A percentile compares a stretch with the other conserved stretches of the same genome.
phyloP scores from a whole-genome alignment of 2,113 vertebrate genomes.

The Piprites chloris region DNA sequence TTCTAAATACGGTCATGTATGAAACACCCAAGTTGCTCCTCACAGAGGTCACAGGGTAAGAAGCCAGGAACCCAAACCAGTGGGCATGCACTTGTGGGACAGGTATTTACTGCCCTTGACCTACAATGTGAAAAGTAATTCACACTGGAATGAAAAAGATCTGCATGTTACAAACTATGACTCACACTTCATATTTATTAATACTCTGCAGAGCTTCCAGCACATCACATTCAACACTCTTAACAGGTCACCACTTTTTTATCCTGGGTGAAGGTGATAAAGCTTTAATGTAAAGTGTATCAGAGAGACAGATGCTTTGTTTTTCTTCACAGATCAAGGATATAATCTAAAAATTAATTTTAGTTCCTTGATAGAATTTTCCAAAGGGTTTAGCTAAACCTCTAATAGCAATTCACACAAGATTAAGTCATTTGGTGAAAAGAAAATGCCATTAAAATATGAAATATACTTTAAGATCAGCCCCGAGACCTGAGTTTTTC shows the following conservation, averaged over 20 bases:
- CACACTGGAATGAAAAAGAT: background rate
- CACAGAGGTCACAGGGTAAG: background rate
- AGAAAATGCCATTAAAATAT: background rate
- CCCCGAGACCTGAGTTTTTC: background rate
- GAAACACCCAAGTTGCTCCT: background rate
- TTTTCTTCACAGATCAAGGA: background rate
- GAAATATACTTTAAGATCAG: background rate
- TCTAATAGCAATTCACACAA: background rate
- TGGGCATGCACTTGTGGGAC: background rate
- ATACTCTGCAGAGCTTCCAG: background rate
- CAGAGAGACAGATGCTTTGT: background rate
- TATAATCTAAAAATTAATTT: background rate
- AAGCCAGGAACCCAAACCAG: conserved; percentile 23
- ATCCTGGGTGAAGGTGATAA: background rate
- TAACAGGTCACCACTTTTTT: background rate
- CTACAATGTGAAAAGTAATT: conserved; percentile 28
- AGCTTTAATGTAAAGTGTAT: background rate
- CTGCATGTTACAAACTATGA: background rate
- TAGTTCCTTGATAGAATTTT: background rate
- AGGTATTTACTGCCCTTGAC: conserved; percentile 51
- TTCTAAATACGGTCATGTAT: background rate
- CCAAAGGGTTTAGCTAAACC: background rate
- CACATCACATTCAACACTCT: background rate
- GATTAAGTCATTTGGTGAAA: background rate
- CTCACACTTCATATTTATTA: background rate